A percentile compares a stretch with the other conserved stretches of the same genome.
Conservation (phyloP, 2,797 vertebrate genomes). For the Pelochelys cantorii region DNA sequence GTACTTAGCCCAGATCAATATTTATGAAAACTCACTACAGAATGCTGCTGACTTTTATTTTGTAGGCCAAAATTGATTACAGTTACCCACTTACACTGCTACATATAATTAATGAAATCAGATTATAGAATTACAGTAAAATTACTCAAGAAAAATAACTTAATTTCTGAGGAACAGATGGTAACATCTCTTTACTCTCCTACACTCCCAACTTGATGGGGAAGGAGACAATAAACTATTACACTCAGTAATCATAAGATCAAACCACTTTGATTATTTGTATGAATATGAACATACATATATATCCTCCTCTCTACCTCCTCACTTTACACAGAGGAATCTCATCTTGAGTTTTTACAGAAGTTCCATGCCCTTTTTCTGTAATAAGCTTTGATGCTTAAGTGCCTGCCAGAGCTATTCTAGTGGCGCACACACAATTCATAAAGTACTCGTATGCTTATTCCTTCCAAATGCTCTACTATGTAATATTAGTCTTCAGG, state of each 20-base stretch:
- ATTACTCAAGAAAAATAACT: constrained; percentile 76
- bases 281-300: not conserved
- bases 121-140: constrained; percentile 53
- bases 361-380: not conserved
- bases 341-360: constrained; percentile 36
- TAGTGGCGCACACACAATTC: not conserved
- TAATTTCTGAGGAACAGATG: constrained; percentile 66
- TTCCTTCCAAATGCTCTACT: not conserved
- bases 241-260: constrained; percentile 30
- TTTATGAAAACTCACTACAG: constrained; percentile 42
- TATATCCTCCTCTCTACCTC: not conserved
- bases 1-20: constrained; percentile 27
- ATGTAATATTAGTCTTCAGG: constrained; percentile 69
- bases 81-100: constrained; percentile 49
- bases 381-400: constrained; percentile 8
- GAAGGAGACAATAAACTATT: constrained; percentile 31
- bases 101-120: constrained; percentile 61
- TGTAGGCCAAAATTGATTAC: constrained; percentile 43
- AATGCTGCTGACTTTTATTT: constrained; percentile 64
- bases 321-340: not conserved
- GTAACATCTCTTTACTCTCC: constrained; percentile 58
- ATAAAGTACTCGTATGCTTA: not conserved
- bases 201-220: not conserved
- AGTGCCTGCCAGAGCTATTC: constrained; percentile 33
- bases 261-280: constrained; percentile 18